These are phyloP conservation scores for Drosophila kepulauana DNA, from an alignment of 1,140 invertebrate genomes.

Conservation along the genomic window DNA sequence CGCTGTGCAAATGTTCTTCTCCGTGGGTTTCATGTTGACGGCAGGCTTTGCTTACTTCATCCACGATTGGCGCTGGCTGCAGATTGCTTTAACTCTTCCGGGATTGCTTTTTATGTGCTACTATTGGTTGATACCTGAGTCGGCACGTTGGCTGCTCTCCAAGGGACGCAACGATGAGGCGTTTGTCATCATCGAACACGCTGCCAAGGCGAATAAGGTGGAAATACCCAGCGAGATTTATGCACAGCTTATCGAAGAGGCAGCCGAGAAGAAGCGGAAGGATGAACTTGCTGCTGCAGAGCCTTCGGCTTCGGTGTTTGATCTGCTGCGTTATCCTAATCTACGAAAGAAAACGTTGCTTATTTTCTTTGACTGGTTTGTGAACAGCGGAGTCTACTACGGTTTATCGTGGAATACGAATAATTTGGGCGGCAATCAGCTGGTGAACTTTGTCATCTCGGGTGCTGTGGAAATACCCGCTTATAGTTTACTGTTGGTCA, in stretches of 20 bases:
- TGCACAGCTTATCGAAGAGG: conserved; percentile 86
- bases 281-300: conserved; percentile 65
- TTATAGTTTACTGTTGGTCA: conserved; percentile 89
- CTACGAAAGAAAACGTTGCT: conserved; percentile 90
- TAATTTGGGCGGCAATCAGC: conserved; percentile 91
- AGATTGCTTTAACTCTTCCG: conserved; percentile 90
- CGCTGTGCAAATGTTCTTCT: conserved; percentile 92
- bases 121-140: conserved; percentile 95
- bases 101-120: conserved; percentile 90
- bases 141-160: conserved; percentile 91
- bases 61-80: conserved; percentile 90
- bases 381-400: conserved; percentile 93
- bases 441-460: conserved; percentile 91
- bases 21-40: conserved; percentile 90
- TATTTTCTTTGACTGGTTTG: conserved; percentile 93
- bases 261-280: conserved; percentile 65
- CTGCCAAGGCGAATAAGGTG: conserved; percentile 89
- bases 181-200: conserved; percentile 88
- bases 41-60: conserved; percentile 91
- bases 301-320: conserved; percentile 86
- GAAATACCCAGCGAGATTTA: conserved; percentile 87
- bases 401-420: conserved; percentile 93
- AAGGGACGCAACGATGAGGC: conserved; percentile 91
- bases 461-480: conserved; percentile 92
- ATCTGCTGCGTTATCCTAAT: conserved; percentile 90